Evolutionary conservation across 1,140 invertebrate genomes (phyloP).

Genomic region (Atta cephalotes): DNA sequence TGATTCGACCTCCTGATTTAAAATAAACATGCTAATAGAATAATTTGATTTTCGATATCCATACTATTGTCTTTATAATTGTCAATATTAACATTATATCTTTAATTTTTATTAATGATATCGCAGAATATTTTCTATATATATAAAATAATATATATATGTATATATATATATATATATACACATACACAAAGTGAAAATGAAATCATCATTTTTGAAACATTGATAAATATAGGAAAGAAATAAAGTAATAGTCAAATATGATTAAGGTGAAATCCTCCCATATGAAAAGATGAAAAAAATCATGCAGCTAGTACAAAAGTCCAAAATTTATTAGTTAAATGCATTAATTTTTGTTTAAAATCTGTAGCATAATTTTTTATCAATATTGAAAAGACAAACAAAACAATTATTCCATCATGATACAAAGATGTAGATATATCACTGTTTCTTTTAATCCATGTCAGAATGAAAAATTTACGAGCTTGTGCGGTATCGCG

Average conservation of each 20-base stretch:
- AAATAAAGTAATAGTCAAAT: not conserved
- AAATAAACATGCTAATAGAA: not conserved
- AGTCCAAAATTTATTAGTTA: not conserved
- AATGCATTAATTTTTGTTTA: not conserved
- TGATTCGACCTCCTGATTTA: slow-evolving; percentile 11
- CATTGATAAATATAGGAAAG: not conserved
- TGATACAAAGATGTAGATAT: not conserved
- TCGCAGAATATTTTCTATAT: not conserved
- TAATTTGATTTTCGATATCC: not conserved
- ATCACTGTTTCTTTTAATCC: not conserved
- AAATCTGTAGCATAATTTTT: not conserved
- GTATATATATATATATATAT: not conserved
- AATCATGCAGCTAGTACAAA: not conserved
- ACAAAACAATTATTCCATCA: not conserved
- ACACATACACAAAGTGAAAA: not conserved
- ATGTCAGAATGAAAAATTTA: slow-evolving; percentile 43
- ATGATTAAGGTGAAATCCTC: not conserved
- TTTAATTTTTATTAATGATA: slow-evolving; percentile 12
- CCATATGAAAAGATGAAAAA: not conserved
- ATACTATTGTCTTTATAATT: not conserved
- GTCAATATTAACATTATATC: not conserved
- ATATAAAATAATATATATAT: not conserved
- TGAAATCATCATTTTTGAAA: not conserved
- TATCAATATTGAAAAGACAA: not conserved
- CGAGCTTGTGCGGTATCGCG: slow-evolving; percentile 27